Percentiles rank a stretch among this genome's conserved stretches.
These are phyloP conservation scores for Drosophila fungiperda DNA, from an alignment of 2,888 invertebrate species.

Conservation along the genomic window DNA sequence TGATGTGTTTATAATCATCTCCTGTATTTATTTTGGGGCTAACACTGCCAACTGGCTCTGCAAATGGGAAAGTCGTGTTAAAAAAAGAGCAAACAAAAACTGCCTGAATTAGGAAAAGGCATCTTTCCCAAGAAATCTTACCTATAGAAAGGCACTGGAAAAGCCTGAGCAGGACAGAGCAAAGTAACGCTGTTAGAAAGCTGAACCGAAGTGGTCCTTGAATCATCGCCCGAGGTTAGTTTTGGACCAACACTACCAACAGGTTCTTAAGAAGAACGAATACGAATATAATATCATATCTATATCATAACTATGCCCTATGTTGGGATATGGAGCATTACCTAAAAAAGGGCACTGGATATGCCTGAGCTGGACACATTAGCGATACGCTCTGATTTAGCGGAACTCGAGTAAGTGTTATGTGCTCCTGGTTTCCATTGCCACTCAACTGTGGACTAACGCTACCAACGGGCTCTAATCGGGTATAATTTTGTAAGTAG, in stretches of 20 bases:
- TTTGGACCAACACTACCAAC: constrained; percentile 87
- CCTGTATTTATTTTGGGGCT: constrained; percentile 89
- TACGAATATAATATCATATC: not conserved
- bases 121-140: constrained; percentile 79
- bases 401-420: constrained; percentile 86
- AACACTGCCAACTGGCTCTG: constrained; percentile 85
- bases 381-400: constrained; percentile 87
- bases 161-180: constrained; percentile 89
- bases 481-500: not conserved
- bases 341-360: constrained; percentile 89
- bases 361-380: constrained; percentile 91
- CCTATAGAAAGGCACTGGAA: constrained; percentile 90
- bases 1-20: constrained; percentile 87
- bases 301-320: constrained; percentile 8
- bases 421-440: constrained; percentile 87
- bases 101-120: constrained; percentile 47
- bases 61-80: constrained; percentile 23
- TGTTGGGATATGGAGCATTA: constrained; percentile 77
- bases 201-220: constrained; percentile 86
- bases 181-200: constrained; percentile 86
- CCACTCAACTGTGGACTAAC: constrained; percentile 88
- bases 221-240: constrained; percentile 89
- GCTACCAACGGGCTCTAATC: constrained; percentile 86
- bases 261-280: constrained; percentile 84
- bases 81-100: constrained; percentile 42